These are phyloP conservation scores for Drosophila arawakana DNA, from an alignment of 1,140 invertebrate genomes.

Conservation along the genomic window DNA sequence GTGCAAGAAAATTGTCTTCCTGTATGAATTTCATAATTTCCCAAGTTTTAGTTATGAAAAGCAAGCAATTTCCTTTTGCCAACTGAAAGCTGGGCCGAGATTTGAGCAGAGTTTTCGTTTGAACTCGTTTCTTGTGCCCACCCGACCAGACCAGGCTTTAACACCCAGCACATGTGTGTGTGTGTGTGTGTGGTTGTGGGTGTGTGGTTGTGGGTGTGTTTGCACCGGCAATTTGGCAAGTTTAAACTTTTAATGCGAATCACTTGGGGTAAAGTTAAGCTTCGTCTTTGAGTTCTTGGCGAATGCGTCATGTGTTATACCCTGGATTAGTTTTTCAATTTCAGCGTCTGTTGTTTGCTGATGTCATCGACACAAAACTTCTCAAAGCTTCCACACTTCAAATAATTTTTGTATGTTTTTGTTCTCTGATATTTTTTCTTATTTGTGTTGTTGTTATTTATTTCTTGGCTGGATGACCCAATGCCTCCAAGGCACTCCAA, in stretches of 20 bases:
- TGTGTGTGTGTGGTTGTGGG: conserved; percentile 11
- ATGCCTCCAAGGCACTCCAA: conserved; percentile 29
- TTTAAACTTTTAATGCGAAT: conserved; percentile 75
- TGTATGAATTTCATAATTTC: conserved; percentile 84
- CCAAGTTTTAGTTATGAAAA: conserved; percentile 81
- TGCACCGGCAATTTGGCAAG: conserved; percentile 60
- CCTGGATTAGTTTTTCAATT: conserved; percentile 75
- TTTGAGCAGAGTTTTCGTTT: neutral
- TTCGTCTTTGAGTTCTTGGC: conserved; percentile 31
- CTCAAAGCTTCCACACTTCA: conserved; percentile 23
- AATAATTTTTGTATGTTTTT: neutral
- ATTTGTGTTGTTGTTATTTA: conserved; percentile 58
- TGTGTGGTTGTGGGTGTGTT: conserved; percentile 28
- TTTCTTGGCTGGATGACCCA: conserved; percentile 72
- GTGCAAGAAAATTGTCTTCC: conserved; percentile 84
- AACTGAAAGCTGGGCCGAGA: conserved; percentile 7
- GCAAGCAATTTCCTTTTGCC: conserved; percentile 76
- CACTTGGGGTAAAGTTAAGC: conserved; percentile 56
- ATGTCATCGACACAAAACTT: conserved; percentile 75
- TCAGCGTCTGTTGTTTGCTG: conserved; percentile 74
- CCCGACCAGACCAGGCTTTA: conserved; percentile 25
- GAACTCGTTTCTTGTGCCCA: neutral
- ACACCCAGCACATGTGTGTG: conserved; percentile 21
- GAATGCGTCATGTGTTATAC: conserved; percentile 47
- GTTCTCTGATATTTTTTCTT: conserved; percentile 32